Base-by-base conservation (phyloP, 2,797 vertebrate species). In the Austrolebias charrua region DNA sequence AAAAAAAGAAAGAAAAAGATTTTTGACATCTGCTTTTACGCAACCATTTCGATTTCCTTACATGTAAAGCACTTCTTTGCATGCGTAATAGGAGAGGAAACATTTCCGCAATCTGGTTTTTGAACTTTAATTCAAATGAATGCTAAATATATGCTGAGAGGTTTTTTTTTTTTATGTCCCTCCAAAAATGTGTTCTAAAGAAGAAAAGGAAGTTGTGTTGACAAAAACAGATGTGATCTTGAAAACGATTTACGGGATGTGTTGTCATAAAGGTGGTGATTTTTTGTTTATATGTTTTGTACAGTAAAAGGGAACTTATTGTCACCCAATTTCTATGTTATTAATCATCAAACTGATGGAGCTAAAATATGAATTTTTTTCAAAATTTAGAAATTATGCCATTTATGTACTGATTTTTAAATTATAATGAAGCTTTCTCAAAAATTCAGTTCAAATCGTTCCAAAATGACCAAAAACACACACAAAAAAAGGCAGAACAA, bases 201-300 rank as follows among this genome's bases (percentile, higher is more conserved):
- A n/a, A 14, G 40, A 55, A 58, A 47, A 64, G 24, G 53, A 81
- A 69, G 50, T 57, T 8, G 48, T 4, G 28, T 2, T 33, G 6
- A 43, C 1, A 1, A 29, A 61, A 35, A 18, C 1, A 18, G 20
- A 19, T 8, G 14, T 24, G 0, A 29, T 31, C 18, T 63, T 58
- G 24, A 1, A 56, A 64, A 73, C 59, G 1, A 20, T 12, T 43
- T 13, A 50, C 38, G 28, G 42, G 50, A 57, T 55, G 4, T 42
- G 19, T 15, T 33, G 47, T 54, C 8, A 12, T 13, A 24, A 24
- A 24, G 49, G 1, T 19, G 56, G 38, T 38, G 14, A 0, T 63
- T 64, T 71, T 18, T 1, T 49, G 5, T 33, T 24, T 24, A 24
- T 24, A 24, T 24, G 3, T 24, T 2, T 24, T 24, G 2, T 35